These are phyloP conservation scores for Enteromius afrohamiltoni DNA, from an alignment of 2,797 vertebrate genomes.

Conservation along the genomic window DNA sequence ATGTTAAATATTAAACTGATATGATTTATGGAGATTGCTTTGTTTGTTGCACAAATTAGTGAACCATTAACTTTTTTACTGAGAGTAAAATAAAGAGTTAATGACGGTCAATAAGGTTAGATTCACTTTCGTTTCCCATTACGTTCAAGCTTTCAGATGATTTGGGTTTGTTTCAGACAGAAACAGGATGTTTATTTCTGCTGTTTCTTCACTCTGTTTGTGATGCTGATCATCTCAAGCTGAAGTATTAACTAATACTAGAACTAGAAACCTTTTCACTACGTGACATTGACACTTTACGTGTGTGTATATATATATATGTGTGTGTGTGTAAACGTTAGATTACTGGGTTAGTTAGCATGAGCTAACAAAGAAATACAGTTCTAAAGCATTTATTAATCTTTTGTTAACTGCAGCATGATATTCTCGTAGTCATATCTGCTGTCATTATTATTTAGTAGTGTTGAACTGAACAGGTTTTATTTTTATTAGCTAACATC, in stretches of 20 bases:
- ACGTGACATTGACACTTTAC: neutral
- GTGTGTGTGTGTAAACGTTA: neutral
- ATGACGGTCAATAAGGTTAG: neutral
- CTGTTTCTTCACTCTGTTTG: neutral
- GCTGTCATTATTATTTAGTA: neutral
- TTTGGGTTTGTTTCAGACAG: neutral
- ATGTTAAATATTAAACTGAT: neutral
- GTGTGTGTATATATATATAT: neutral
- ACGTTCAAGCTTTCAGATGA: neutral
- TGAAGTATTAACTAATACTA: neutral
- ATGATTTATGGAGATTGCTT: neutral
- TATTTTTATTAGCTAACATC: neutral
- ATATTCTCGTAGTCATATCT: neutral
- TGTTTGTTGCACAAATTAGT: neutral
- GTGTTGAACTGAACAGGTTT: neutral
- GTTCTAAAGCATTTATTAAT: neutral
- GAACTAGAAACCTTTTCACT: neutral
- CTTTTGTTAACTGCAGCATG: neutral
- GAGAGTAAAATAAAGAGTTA: neutral
- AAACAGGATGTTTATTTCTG: neutral
- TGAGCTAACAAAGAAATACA: neutral
- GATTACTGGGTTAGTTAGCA: neutral
- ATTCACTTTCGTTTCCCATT: neutral
- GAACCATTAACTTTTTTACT: neutral
- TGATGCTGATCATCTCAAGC: neutral